Conservation (phyloP, 2,113 vertebrate species). For the Vidua chalybeata region DNA sequence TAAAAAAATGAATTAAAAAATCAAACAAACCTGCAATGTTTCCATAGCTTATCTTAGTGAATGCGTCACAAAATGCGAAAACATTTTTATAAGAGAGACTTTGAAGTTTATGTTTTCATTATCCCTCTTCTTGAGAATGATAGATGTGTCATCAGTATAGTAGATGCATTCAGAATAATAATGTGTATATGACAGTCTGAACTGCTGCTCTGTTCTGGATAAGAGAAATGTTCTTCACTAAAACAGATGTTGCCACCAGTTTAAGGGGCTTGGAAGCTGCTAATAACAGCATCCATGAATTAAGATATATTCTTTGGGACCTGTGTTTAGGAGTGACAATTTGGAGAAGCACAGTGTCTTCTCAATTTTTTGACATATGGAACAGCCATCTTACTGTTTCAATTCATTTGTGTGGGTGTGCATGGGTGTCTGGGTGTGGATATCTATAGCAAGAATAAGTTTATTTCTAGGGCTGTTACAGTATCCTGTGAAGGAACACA, state of each 20-base stretch:
- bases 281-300: neutral
- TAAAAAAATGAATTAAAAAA: neutral
- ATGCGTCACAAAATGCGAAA: neutral
- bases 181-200: neutral
- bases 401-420: neutral
- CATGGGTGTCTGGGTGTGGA: neutral
- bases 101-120: constrained; percentile 21
- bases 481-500: neutral
- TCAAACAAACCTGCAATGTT: neutral
- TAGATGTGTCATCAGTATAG: neutral
- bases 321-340: neutral
- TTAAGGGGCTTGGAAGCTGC: neutral
- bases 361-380: neutral
- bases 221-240: neutral
- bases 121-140: neutral
- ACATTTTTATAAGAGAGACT: neutral
- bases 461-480: neutral
- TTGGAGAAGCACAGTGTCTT: neutral
- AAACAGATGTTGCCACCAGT: neutral
- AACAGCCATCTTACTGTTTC: neutral
- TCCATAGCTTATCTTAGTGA: neutral
- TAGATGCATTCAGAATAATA: neutral
- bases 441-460: neutral
- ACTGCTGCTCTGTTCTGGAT: neutral
- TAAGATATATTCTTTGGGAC: neutral